Base-by-base conservation (phyloP, 2,113 vertebrate genomes). In the Cottus gobio region DNA sequence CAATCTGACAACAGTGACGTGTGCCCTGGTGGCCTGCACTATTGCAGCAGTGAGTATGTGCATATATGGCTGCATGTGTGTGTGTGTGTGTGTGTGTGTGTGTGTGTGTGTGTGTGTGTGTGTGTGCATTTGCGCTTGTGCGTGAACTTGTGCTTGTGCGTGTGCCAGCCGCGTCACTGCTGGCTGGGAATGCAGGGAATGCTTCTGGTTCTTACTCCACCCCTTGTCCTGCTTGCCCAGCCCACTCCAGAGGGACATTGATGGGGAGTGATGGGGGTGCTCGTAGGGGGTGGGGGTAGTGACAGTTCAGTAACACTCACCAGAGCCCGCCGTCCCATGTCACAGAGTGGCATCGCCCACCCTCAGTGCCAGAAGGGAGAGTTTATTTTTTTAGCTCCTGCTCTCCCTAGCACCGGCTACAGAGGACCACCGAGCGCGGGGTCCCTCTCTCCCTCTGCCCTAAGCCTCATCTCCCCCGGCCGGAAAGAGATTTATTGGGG, bases 301-400 rank as follows among this genome's bases (percentile, higher is more conserved):
- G 97, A 98, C 96, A 97, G 95, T 94, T 91, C 46, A 85, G 82
- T 97, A 96, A 99, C 97, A 97, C 96, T 98, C 94, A 95, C 96
- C 97, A 99, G 97, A 98, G 93, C 95, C 54, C 24, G 77, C 56
- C 86, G 93, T 95, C 95, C 94, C 85, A 89, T 93, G 76, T 91
- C 93, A 89, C 89, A 93, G 95, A 97, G 96, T 97, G 96, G 96
- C 96, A 96, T 93, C 94, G 97, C 96, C 97, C 97, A 97, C 97
- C 97, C 96, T 96, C 95, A 93, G 90, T 96, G 96, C 94, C 94
- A 96, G 96, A 96, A 96, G 93, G 95, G 94, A 96, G 94, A 94
- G 97, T 99, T 98, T 99, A 97, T 99, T 99, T 99, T 96, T 92
- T 77, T 96, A 95, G 95, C 94, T 95, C 91, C 92, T 92, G 86